phyloP scores from a whole-genome alignment of 2,113 vertebrate genomes.

The Phyllopteryx taeniolatus region DNA sequence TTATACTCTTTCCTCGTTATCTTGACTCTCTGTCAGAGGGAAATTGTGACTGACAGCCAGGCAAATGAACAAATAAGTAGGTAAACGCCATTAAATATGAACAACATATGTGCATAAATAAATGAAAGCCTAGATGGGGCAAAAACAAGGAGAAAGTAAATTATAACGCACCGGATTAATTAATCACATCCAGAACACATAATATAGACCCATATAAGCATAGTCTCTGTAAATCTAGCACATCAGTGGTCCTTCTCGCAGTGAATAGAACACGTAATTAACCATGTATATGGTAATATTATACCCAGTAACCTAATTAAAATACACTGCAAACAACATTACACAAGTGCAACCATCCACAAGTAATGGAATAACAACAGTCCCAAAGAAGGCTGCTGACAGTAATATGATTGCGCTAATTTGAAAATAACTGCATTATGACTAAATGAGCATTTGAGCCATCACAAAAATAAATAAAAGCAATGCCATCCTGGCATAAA shows the following conservation, averaged over 20 bases:
- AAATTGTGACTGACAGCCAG: slow-evolving; percentile 9
- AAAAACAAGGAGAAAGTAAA: slow-evolving; percentile 22
- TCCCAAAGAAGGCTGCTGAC: background rate
- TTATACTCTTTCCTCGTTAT: too few species aligned
- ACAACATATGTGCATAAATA: slow-evolving; percentile 53
- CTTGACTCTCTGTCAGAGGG: too few species aligned
- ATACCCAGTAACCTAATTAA: slow-evolving; percentile 22
- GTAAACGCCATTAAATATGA: slow-evolving; percentile 56
- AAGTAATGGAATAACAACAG: background rate
- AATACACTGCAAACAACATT: slow-evolving; percentile 18
- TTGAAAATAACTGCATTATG: slow-evolving; percentile 2
- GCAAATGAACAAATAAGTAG: slow-evolving; percentile 61
- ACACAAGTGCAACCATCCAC: background rate
- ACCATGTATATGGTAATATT: slow-evolving; percentile 18
- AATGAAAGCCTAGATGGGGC: slow-evolving; percentile 31
- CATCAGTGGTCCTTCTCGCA: slow-evolving; percentile 18
- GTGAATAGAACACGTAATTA: slow-evolving; percentile 12
- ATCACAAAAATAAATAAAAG: background rate
- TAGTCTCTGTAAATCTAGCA: background rate
- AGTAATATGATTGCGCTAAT: slow-evolving; percentile 1
- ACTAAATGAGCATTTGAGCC: background rate
- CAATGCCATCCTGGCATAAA: background rate
- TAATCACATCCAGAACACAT: too few species aligned
- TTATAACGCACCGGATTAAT: too few species aligned
- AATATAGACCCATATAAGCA: too few species aligned